Percentiles rank a stretch among this genome's conserved stretches.
Conservation (phyloP, 2,888 invertebrate genomes). For the Onthophagus sagittarius region DNA sequence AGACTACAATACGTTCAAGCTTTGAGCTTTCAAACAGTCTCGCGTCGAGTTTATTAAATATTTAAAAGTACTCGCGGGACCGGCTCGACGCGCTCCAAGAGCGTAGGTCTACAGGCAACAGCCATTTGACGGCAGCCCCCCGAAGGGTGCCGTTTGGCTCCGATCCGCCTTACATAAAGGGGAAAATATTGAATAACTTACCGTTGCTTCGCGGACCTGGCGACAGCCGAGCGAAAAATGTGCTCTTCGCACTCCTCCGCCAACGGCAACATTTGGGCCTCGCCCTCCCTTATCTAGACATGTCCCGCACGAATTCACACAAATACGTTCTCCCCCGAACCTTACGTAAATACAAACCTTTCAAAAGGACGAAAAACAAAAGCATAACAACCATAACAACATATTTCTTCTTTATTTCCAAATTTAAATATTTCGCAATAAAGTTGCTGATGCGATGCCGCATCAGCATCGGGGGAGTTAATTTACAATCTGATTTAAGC, state of each 20-base stretch:
- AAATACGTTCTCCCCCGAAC: background rate
- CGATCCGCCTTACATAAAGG: slow-evolving; percentile 7
- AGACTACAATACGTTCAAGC: background rate
- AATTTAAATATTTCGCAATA: background rate
- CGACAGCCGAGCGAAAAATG: background rate
- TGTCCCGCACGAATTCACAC: background rate
- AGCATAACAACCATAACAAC: background rate
- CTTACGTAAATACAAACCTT: background rate
- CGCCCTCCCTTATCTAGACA: background rate
- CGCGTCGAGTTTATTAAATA: background rate
- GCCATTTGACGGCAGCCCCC: background rate
- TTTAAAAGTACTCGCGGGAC: background rate
- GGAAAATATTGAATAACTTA: slow-evolving; percentile 12
- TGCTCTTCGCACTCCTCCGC: background rate
- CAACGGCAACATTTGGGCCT: background rate
- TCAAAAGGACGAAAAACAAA: background rate
- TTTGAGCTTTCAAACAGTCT: background rate
- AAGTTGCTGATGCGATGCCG: background rate
- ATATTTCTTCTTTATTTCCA: background rate
- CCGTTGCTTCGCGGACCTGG: background rate
- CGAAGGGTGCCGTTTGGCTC: background rate
- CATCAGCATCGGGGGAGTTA: background rate
- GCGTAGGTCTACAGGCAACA: background rate
- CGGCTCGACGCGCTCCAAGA: background rate
- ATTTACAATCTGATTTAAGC: background rate